Percentiles rank a stretch among this genome's conserved stretches.
These are phyloP conservation scores for Chloroceryle amazona DNA, from an alignment of 2,797 vertebrate genomes.

Conservation along the genomic window DNA sequence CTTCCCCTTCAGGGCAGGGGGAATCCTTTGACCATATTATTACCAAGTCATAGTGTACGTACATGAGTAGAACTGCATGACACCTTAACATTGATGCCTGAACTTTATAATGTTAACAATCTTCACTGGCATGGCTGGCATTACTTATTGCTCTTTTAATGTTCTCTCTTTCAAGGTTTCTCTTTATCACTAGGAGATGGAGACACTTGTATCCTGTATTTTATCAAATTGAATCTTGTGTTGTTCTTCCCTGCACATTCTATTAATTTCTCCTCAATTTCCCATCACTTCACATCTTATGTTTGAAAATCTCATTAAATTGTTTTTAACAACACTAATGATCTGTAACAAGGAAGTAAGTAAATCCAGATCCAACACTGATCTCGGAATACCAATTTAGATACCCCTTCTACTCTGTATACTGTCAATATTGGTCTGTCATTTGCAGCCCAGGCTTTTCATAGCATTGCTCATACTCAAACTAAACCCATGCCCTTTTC, in stretches of 20 bases:
- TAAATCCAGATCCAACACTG: constrained; percentile 45
- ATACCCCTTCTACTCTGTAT: constrained; percentile 3
- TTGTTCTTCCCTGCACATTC: neutral
- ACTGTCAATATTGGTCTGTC: constrained; percentile 16
- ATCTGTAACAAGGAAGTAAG: constrained; percentile 60
- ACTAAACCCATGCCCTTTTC: neutral
- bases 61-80: neutral
- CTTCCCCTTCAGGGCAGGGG: neutral
- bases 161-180: neutral
- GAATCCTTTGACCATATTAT: neutral
- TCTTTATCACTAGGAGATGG: neutral
- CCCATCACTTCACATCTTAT: constrained; percentile 43
- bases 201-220: neutral
- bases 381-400: constrained; percentile 30
- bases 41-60: fast-evolving
- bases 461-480: neutral
- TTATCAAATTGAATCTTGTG: neutral
- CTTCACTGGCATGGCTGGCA: neutral
- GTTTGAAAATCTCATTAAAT: constrained; percentile 57
- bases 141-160: neutral
- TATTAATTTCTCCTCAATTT: constrained; percentile 35
- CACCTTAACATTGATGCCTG: neutral
- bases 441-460: constrained; percentile 19
- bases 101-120: neutral
- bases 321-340: constrained; percentile 47